phyloP scores from a whole-genome alignment of 2,888 invertebrate genomes.

The Philonicus albiceps region DNA sequence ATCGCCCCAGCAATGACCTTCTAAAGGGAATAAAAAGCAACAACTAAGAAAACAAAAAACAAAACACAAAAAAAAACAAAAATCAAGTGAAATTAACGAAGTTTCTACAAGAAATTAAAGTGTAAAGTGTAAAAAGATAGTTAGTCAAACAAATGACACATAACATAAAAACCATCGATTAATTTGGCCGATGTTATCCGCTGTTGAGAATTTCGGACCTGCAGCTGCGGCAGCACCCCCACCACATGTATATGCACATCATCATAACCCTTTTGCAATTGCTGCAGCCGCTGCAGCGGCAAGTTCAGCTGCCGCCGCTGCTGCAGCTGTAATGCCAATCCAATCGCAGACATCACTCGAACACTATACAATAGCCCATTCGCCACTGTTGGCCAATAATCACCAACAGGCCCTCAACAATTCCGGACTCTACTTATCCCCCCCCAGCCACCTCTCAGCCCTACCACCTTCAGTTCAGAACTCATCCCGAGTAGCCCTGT shows the following conservation, averaged over 20 bases:
- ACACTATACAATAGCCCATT: slow-evolving; percentile 39
- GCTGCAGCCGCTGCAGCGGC: slow-evolving; percentile 54
- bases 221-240: slow-evolving; percentile 51
- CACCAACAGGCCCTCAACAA: not conserved
- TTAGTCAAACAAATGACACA: slow-evolving; percentile 16
- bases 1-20: not conserved
- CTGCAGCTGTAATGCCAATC: slow-evolving; percentile 51
- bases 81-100: not conserved
- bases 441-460: not conserved
- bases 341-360: slow-evolving; percentile 39
- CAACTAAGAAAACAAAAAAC: not conserved
- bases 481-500: slow-evolving; percentile 34
- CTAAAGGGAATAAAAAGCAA: not conserved
- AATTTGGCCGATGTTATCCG: slow-evolving; percentile 54
- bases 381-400: not conserved
- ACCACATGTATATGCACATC: slow-evolving; percentile 52
- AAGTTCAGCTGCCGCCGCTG: slow-evolving; percentile 52
- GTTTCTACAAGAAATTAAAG: not conserved
- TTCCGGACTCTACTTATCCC: slow-evolving; percentile 32
- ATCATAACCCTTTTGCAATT: slow-evolving; percentile 53
- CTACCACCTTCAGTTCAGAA: slow-evolving; percentile 20
- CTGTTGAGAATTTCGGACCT: slow-evolving; percentile 55
- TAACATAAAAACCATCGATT: not conserved
- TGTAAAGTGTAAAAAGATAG: not conserved
- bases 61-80: no score